Evolutionary conservation across 2,797 vertebrate genomes (phyloP), one percentile per base, ranked within the genome.

Genomic region (Pseudochromis fuscus): DNA sequence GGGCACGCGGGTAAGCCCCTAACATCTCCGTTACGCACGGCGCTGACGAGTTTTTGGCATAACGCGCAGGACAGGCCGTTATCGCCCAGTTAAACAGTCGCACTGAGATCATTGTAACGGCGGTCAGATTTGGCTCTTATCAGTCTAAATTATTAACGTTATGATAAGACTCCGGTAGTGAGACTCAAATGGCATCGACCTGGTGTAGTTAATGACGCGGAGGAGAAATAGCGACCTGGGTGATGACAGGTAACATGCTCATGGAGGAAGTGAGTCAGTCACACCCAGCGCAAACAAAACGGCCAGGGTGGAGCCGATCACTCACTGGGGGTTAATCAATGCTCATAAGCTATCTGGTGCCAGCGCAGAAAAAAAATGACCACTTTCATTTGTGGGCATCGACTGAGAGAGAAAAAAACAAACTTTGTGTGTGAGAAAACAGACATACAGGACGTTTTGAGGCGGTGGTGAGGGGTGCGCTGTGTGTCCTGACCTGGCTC

Each of bases 91-190:
- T 33, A 30, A 37, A 24, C 59, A 52, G 19, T 9, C 51, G 25
- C 7, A 31, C 28, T 10, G 49, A n/a, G 49, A 24, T 30, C 9
- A 23, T 9, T 72, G 45, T 19, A 11, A 16, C 10, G 19, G 27
- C 19, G 57, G 38, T 76, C 67, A 50, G 55, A 64, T 75, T 73
- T 30, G 42, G 11, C 56, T 75, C 37, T 28, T 53, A 62, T 74
- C 74, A n/a, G 37, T 8, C 15, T 92, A 70, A 77, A 92, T 92
- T 78, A 88, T 93, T 86, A 16, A 93, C 71, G 12, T 62, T 56
- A 67, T 51, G 77, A 84, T 84, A 72, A 88, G 81, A 79, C 48
- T 65, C 79, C 9, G 72, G 49, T 48, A 48, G 77, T 49, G 24
- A 48, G 58, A 82, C 37, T 60, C 70, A 33, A 48, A 49, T 68